Evolutionary conservation across 2,113 vertebrate species (phyloP).

Genomic region (Phocoena phocoena): DNA sequence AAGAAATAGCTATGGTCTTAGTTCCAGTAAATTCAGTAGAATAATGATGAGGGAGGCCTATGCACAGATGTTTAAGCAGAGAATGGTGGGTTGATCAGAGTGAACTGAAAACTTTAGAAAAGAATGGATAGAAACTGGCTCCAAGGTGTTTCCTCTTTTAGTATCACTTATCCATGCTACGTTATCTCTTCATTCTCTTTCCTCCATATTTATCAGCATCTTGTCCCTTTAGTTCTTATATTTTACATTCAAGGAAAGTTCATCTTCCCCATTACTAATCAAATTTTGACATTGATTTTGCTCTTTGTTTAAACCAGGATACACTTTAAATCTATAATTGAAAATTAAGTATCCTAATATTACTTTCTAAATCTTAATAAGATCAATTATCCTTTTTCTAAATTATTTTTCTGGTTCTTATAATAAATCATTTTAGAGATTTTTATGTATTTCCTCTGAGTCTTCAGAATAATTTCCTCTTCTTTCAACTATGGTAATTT

Average conservation of each 20-base stretch:
- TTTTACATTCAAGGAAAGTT: background rate
- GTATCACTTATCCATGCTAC: background rate
- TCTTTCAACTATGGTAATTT: slow-evolving; percentile 1
- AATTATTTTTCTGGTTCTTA: background rate
- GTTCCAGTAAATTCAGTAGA: background rate
- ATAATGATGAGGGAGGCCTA: background rate
- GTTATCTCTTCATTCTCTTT: background rate
- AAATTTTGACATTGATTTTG: background rate
- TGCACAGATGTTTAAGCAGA: background rate
- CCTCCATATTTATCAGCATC: background rate
- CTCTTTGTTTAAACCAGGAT: background rate
- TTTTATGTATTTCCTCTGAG: background rate
- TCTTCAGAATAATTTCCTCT: background rate
- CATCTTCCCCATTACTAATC: background rate
- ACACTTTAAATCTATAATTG: background rate
- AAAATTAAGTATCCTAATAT: background rate
- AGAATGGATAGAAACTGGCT: background rate
- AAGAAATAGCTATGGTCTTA: background rate
- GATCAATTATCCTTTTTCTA: background rate
- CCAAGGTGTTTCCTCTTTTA: background rate
- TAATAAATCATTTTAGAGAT: background rate
- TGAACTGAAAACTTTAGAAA: background rate
- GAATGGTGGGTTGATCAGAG: background rate
- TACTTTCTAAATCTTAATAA: background rate
- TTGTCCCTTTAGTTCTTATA: background rate